Base-by-base conservation (phyloP, 2,113 vertebrate genomes). In the Stegastes partitus region DNA sequence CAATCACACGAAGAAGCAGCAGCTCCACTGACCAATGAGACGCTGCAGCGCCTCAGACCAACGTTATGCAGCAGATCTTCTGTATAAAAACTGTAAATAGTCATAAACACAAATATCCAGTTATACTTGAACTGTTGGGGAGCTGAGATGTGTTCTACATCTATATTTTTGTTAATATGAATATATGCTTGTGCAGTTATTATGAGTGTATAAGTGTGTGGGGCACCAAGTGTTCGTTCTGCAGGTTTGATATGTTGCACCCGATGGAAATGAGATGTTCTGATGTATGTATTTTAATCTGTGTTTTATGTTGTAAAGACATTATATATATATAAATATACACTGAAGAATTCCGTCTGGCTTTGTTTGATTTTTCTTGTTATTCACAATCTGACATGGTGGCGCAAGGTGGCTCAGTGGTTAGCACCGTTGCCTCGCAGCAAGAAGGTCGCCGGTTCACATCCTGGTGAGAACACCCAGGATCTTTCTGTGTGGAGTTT, bases 101-200 rank as follows among this genome's bases (percentile, higher is more conserved):
- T 44, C 28, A 59, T 44, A 69, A n/a, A 63, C 16, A 78, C 18
- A 81, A 62, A 74, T 21, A 53, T 83, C 78, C 75, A 83, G 51
- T 31, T 51, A 85, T 69, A 89, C 82, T 87, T 89, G 80, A 92
- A 91, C 49, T 42, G 55, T 84, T 86, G 11, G 50, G n/a, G 16
- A 45, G n/a, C 54, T 50, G 73, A 76, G 50, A 79, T 65, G 65
- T 84, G 70, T 68, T 81, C 58, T 68, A 75, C 79, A 82, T 83
- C 5, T 64, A 10, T 88, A 79, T 90, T 92, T 77, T 68, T 47
- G n/a, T 62, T 67, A 34, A 84, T 83, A 89, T 89, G 78, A 89
- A 87, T 23, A 69, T 59, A 67, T 42, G 53, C 76, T 59, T 83
- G 78, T 87, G 80, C 75, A 72, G 18, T 66, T 86, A 64, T 87